Evolutionary conservation across 1,140 invertebrate species (phyloP), one percentile per base, ranked within the genome.

Genomic region (Neelides sp.): DNA sequence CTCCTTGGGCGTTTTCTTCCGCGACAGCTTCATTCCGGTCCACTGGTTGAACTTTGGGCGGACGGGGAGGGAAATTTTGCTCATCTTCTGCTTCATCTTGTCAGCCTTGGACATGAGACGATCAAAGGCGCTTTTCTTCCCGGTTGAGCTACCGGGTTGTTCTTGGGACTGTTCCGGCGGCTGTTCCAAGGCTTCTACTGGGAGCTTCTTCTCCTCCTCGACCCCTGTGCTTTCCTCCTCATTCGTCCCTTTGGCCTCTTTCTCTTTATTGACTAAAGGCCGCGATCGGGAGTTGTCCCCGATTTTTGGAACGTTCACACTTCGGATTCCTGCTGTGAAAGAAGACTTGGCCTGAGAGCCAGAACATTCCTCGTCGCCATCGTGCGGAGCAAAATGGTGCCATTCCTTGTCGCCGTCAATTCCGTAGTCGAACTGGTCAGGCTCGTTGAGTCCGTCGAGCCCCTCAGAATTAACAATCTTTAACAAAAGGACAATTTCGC

Each of bases 41-140:
- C 69, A 57, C 69, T 72, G 32, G 46, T 56, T 62, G 36, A 63
- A 58, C 50, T 65, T 64, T 5, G 64, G 64, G 15, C 57, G 48
- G n/a, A 61, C 60, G 10, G 62, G 60, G 34, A 76, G 56, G 10
- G 65, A 61, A 74, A 71, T 58, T 73, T 75, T 24, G 73, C 69
- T 50, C 68, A 71, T 37, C 79, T 35, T 28, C 23, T 51, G 37
- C 22, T 53, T 54, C 15, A 59, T 35, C 39, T 54, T 47, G 22
- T 41, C 58, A 19, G 47, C 47, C 2, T 34, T 30, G 13, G 28
- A 35, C 32, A 23, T 47, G 4, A 47, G 20, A 23, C 34, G 34
- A 20, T 47, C 45, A 36, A 47, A 47, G 19, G 45, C 30, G 4
- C 30, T 47, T 24, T 34, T 7, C 13, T 13, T 47, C 19, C 22